Evolutionary conservation across 2,888 invertebrate genomes (phyloP), one percentile per base, ranked within the genome.

Genomic region (Cacoxenus indagator): DNA sequence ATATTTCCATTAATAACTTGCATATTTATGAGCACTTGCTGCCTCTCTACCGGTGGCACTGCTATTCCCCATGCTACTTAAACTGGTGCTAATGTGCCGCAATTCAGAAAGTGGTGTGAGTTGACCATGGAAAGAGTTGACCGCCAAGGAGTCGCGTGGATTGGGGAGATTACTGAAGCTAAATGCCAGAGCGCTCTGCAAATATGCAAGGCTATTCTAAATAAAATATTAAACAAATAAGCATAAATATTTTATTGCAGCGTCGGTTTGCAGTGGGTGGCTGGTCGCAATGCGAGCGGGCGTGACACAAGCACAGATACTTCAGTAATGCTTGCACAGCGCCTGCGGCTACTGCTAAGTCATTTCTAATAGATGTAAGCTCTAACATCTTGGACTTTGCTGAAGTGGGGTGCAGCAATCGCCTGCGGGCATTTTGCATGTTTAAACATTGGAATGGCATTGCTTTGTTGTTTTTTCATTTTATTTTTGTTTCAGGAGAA

Each of bases 1-100:
- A 76, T 77, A 78, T 80, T 82, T 80, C 81, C 78, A 80, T 82
- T 82, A 80, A 80, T 80, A 81, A 80, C 80, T 80, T 82, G 80
- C 82, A 80, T 80, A 80, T 80, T 80, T 82, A 80, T 82, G 77
- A 77, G 74, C n/a, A 51, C 8, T 51, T 9, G 9, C n/a, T 48
- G 19, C 19, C 2, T 11, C 19, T 22, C 11, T 51, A 22, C 51
- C 5, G 17, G 1, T 51, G 4, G 9, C 17, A 51, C 45, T 45
- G 45, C 45, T 43, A 24, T n/a, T 45, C 61, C 43, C 61, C 61
- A 62, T 43, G 61, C 43, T 62, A 62, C 45, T 62, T 43, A 45
- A 45, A 24, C 61, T 62, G 45, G 14, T 45, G 61, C 61, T 62
- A 45, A 45, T 62, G 43, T 24, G 59, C 31, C 22, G 17, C 22